Conservation (phyloP, 2,113 vertebrate species). For the Pterocles gutturalis region DNA sequence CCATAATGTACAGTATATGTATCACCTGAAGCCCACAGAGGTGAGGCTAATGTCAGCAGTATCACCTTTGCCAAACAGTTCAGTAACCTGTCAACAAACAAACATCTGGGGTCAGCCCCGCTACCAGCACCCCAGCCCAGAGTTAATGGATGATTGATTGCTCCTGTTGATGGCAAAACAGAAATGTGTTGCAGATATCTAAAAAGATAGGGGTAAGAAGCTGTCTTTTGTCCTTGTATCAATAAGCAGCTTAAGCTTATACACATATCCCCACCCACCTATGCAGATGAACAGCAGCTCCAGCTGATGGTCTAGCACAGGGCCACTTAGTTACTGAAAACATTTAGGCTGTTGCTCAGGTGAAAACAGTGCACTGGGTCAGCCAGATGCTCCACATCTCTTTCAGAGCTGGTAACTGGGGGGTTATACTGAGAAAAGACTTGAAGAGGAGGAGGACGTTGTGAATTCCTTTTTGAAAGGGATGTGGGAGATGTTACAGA, state of each 20-base stretch:
- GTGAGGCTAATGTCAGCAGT: not conserved
- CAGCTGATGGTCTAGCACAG: not conserved
- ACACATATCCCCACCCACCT: not conserved
- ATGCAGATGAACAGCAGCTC: not conserved
- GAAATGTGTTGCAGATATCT: not conserved
- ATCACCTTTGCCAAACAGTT: not conserved
- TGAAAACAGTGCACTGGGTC: not conserved
- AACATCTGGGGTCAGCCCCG: not conserved
- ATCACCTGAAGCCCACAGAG: not conserved
- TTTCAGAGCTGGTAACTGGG: not conserved
- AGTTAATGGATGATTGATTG: not conserved
- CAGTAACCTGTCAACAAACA: not conserved
- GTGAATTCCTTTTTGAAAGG: not conserved
- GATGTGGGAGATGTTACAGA: not conserved
- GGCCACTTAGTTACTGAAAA: not conserved
- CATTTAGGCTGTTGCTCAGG: not conserved
- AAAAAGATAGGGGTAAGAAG: not conserved
- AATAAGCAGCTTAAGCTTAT: not conserved
- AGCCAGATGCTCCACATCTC: not conserved
- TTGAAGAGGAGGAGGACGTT: not conserved
- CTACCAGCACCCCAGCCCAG: not conserved
- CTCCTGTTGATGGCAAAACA: not conserved
- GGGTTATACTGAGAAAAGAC: not conserved
- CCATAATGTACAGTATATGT: rapidly evolving
- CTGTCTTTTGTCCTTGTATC: not conserved